phyloP scores from a whole-genome alignment of 1,140 invertebrate species.

The Eubasilissa regina region DNA sequence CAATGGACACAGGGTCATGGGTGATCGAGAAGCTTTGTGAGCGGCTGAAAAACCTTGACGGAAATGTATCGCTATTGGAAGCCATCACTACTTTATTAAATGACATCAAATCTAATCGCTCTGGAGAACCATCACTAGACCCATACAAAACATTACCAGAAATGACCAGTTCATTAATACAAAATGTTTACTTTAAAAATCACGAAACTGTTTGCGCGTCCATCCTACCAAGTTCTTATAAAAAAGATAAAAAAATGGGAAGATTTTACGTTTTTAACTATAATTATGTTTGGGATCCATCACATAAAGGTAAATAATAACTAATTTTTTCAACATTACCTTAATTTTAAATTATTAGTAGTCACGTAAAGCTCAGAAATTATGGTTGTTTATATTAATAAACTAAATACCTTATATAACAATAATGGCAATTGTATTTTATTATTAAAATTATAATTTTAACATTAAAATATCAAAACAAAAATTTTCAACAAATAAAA shows the following conservation, averaged over 20 bases:
- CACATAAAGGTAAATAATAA: not conserved
- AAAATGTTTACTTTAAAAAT: not conserved
- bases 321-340: too few relatives aligned
- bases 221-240: not conserved
- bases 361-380: too few relatives aligned
- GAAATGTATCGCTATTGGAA: not conserved
- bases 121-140: not conserved
- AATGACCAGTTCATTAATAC: slow-evolving; percentile 2
- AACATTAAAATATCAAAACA: too few relatives aligned
- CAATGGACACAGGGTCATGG: not conserved
- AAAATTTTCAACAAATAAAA: too few relatives aligned
- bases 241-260: slow-evolving; percentile 6
- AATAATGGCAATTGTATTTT: too few relatives aligned
- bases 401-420: too few relatives aligned
- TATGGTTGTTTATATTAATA: too few relatives aligned
- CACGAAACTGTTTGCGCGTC: not conserved
- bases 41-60: not conserved
- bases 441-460: too few relatives aligned
- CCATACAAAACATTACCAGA: slow-evolving; percentile 18
- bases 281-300: not conserved
- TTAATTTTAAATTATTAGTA: too few relatives aligned
- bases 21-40: not conserved
- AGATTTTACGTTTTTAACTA: slow-evolving; percentile 23
- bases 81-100: not conserved
- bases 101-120: not conserved